Base-by-base conservation (phyloP, 2,113 vertebrate genomes). In the Ictalurus punctatus region DNA sequence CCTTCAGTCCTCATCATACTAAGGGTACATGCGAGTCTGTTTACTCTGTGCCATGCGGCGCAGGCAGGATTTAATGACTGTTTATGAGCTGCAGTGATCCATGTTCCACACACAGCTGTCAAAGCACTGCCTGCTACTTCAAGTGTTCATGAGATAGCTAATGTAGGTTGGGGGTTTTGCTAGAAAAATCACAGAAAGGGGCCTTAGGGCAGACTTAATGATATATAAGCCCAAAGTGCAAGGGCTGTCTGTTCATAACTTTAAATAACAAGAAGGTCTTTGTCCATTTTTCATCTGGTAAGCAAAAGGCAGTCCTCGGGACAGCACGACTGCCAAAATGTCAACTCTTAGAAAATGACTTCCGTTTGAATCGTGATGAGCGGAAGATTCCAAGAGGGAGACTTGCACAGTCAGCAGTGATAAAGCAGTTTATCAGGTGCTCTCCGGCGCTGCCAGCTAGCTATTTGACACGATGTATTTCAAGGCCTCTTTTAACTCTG, bases 61-160 rank as follows among this genome's bases (percentile, higher is more conserved):
- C 86, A 90, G 88, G 88, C 89, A 89, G 91, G 86, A 86, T 90
- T 90, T 93, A 94, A 94, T 93, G 91, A 94, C 87, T 93, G 92
- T 94, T 93, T 94, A 91, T 91, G 4, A 6, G 83, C 78, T 79
- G 5, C 58, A 44, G 61, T 85, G 90, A 88, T 44, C 76, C 67
- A 90, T 80, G 37, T 88, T 88, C 52, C 56, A 86, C 71, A 56
- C 90, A 74, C 88, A 89, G 90, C 93, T 90, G 92, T 89, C 89
- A 85, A 83, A 82, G 86, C 34, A 74, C 19, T 25, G 82, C 58
- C 69, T 82, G 48, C 78, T 80, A 80, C 52, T 71, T 83, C 21
- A 13, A 82, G n/a, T 58, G n/a, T 81, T 71, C 34, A 34, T 30
- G 48, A 48, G 86, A 71, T 58, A 73, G 52, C 21, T 40, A 63